Base-by-base conservation (phyloP, 2,888 invertebrate species). In the Pachymerium ferrugineum region DNA sequence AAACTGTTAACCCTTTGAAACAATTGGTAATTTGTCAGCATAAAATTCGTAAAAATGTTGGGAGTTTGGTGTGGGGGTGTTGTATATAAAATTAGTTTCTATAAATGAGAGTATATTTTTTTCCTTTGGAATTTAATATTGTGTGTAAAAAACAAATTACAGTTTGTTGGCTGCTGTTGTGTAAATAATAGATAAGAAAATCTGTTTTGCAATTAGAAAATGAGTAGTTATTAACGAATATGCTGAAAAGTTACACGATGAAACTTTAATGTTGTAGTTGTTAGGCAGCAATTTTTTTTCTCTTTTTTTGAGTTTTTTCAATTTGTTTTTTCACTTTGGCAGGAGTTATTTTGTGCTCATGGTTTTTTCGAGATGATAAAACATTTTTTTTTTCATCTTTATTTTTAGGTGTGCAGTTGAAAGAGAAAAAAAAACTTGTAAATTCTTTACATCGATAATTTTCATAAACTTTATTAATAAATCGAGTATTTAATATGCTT, bases 371-470 rank as follows among this genome's bases (percentile, higher is more conserved):
- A 54, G 54, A 54, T 54, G 54, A 8, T n/a, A n/a, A n/a, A n/a
- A n/a, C n/a, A 54, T 54, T 54, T 22, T 28, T 25, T 25, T 54
- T 38, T 54, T 54, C 54, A 54, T 54, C 54, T 54, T 54, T n/a
- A n/a, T n/a, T n/a, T 25, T 25, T 54, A 54, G 54, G 54, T 54
- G 54, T 54, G 54, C 22, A 25, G 54, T 25, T 54, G 54, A 22
- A 25, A 14, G 54, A 54, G 54, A 54, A 54, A n/a, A n/a, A n/a
- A n/a, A n/a, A 54, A 54, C 54, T 4, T 54, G 54, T 54, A 54
- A 54, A 54, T 54, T 54, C 54, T 54, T 54, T 25, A 54, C 54
- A 54, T 54, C 54, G 54, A 54, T 54, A 54, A 54, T 54, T 54
- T 54, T 54, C 54, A 54, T 54, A 54, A 47, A 54, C 22, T 54